Evolutionary conservation across 2,888 invertebrate genomes (phyloP).

Genomic region (Drosophila leonis): DNA sequence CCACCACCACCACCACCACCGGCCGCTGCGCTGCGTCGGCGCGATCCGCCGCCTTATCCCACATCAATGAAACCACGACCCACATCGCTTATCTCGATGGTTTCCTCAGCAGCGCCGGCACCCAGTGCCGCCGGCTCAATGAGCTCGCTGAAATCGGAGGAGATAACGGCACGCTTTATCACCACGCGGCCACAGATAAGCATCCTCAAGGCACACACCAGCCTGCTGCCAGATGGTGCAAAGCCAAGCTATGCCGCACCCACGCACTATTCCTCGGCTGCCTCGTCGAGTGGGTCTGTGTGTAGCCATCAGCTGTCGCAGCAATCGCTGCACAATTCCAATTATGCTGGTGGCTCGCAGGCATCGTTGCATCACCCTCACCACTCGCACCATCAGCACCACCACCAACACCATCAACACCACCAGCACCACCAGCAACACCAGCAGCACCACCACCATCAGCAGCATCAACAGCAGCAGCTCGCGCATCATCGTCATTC

Average conservation of each 20-base stretch:
- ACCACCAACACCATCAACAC: slow-evolving; percentile 16
- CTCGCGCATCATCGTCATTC: slow-evolving; percentile 67
- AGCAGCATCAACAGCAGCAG: slow-evolving; percentile 23
- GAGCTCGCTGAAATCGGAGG: slow-evolving; percentile 87
- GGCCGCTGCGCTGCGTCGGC: slow-evolving; percentile 75
- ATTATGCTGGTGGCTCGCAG: slow-evolving; percentile 81
- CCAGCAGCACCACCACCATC: slow-evolving; percentile 11
- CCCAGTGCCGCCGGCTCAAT: slow-evolving; percentile 84
- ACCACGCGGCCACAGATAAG: slow-evolving; percentile 92
- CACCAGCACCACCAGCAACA: slow-evolving; percentile 64
- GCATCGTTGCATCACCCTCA: slow-evolving; percentile 65
- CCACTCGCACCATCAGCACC: slow-evolving; percentile 49
- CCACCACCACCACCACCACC: slow-evolving; percentile 38
- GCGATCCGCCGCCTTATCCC: slow-evolving; percentile 90
- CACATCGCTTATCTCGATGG: slow-evolving; percentile 85
- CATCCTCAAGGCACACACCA: slow-evolving; percentile 91
- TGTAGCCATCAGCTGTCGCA: slow-evolving; percentile 79
- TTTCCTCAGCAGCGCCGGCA: slow-evolving; percentile 74
- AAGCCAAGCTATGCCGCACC: slow-evolving; percentile 87
- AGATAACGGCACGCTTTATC: slow-evolving; percentile 91
- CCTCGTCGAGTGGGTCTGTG: slow-evolving; percentile 76
- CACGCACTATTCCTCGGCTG: slow-evolving; percentile 81
- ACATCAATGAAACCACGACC: slow-evolving; percentile 85
- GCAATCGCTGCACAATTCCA: slow-evolving; percentile 81
- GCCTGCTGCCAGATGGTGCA: slow-evolving; percentile 88